Percentiles rank a stretch among this genome's conserved stretches.
Evolutionary conservation across 1,140 invertebrate genomes (phyloP).

Genomic region (Lordiphosa collinella): DNA sequence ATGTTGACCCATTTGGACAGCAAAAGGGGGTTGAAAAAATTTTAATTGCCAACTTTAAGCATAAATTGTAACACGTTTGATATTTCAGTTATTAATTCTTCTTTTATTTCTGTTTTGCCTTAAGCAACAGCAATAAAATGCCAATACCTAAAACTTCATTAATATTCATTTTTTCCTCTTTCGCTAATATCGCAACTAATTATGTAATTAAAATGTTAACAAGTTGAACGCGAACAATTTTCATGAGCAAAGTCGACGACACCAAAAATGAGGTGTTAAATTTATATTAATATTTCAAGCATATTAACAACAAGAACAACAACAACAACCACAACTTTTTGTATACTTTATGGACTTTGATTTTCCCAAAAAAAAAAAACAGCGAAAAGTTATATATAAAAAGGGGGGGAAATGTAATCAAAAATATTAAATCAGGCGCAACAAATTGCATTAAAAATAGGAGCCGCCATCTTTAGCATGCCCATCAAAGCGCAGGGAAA

Average conservation of each 20-base stretch:
- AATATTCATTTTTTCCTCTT: slow-evolving; percentile 32
- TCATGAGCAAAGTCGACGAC: slow-evolving; percentile 24
- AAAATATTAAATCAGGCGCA: slow-evolving; percentile 55
- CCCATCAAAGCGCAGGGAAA: neutral
- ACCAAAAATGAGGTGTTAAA: slow-evolving; percentile 39
- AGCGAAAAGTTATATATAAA: neutral
- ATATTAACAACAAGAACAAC: slow-evolving; percentile 16
- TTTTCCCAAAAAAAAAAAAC: neutral
- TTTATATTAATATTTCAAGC: slow-evolving; percentile 49
- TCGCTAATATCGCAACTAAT: slow-evolving; percentile 45
- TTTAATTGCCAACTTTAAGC: too few species aligned
- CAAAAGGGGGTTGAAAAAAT: too few species aligned
- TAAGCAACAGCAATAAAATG: too few species aligned
- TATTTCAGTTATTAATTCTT: too few species aligned
- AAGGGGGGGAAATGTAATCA: slow-evolving; percentile 41
- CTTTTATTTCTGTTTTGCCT: too few species aligned
- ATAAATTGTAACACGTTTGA: too few species aligned
- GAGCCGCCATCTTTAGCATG: neutral
- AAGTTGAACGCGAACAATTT: slow-evolving; percentile 46
- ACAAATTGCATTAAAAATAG: slow-evolving; percentile 52
- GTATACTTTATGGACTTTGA: slow-evolving; percentile 31
- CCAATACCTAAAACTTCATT: slow-evolving; percentile 19
- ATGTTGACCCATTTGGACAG: too few species aligned
- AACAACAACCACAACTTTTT: slow-evolving; percentile 15
- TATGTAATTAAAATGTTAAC: slow-evolving; percentile 61